phyloP scores from a whole-genome alignment of 92 coral and sea anemone genomes.

The Zoanthus gigantus region DNA sequence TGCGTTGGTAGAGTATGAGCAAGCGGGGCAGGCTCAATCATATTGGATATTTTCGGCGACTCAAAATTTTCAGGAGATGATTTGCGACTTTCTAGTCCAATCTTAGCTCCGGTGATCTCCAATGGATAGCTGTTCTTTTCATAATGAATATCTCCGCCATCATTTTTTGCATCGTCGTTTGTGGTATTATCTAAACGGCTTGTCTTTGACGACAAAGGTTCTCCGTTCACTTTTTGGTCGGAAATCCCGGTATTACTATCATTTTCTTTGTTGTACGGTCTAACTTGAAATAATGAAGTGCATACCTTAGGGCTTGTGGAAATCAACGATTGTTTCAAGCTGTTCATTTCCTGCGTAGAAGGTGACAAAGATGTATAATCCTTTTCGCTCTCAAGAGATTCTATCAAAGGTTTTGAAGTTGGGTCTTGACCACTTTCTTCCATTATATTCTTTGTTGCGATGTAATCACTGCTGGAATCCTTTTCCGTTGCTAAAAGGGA shows the following conservation, averaged over 20 bases:
- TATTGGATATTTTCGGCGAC: neutral
- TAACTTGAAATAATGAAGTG: neutral
- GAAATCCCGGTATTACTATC: neutral
- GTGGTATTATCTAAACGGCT: neutral
- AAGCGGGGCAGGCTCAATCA: neutral
- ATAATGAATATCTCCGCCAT: neutral
- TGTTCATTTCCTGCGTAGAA: neutral
- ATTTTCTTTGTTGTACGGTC: neutral
- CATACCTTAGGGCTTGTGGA: neutral
- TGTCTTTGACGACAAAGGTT: neutral
- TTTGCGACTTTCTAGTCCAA: constrained; percentile 34
- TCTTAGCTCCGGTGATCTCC: constrained; percentile 37
- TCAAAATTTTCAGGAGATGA: neutral
- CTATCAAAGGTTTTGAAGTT: constrained; percentile 19
- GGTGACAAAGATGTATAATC: neutral
- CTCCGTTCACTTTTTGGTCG: constrained; percentile 32
- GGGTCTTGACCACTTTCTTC: neutral
- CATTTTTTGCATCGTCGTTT: neutral
- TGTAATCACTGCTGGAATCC: neutral
- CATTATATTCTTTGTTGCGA: neutral
- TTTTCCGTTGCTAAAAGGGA: constrained; percentile 4
- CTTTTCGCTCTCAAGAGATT: constrained; percentile 18
- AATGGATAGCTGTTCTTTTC: neutral
- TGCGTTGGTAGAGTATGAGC: constrained; percentile 9
- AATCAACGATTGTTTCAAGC: constrained; percentile 17